phyloP scores from a whole-genome alignment of 2,113 vertebrate species.

The Tinamus guttatus region DNA sequence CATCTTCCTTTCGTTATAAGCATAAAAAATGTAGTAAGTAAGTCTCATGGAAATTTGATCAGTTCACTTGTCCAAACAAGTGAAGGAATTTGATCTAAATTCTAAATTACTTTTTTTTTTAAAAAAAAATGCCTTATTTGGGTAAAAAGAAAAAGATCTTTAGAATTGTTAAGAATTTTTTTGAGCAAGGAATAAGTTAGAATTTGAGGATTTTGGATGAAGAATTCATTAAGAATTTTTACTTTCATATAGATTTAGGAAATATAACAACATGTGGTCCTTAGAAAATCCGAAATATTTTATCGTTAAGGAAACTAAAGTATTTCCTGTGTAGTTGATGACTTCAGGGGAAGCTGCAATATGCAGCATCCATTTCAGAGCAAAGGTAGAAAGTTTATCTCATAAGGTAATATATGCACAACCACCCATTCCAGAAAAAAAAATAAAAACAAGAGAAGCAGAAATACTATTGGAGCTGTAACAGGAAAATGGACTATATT shows the following conservation, averaged over 20 bases:
- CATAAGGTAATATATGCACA: background rate
- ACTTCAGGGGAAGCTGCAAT: background rate
- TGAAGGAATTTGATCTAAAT: background rate
- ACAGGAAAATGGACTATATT: background rate
- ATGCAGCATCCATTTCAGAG: background rate
- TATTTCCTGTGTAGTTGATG: accelerated
- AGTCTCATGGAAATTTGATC: background rate
- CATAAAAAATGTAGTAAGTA: background rate
- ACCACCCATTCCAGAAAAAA: background rate
- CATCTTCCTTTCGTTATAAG: background rate
- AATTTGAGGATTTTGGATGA: background rate
- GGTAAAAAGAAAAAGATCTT: background rate
- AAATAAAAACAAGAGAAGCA: background rate
- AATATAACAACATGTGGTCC: background rate
- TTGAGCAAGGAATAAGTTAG: background rate
- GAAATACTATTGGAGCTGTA: background rate
- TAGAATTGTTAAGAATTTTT: background rate
- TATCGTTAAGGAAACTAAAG: background rate
- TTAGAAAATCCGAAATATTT: background rate
- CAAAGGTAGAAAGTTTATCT: background rate
- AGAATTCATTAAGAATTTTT: background rate
- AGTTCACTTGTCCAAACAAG: constrained; percentile 17
- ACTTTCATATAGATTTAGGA: background rate
- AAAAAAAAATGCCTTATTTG: background rate
- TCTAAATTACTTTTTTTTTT: background rate